Evolutionary conservation across 2,888 invertebrate genomes (phyloP), one percentile per base, ranked within the genome.

Genomic region (Eristalis tenax): DNA sequence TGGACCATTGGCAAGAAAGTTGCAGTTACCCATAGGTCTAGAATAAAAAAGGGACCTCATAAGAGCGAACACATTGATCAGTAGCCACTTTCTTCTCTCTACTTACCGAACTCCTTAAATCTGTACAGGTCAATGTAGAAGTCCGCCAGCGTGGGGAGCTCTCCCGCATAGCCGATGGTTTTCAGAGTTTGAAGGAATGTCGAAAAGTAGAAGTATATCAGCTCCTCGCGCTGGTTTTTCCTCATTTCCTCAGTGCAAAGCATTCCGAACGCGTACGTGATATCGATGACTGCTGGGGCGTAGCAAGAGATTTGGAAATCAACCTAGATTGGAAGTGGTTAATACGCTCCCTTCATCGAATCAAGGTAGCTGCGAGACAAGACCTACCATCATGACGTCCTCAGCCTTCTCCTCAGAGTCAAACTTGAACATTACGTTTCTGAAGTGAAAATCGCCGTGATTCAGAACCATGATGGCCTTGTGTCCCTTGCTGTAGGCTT

Each of bases 361-460:
- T 23, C 18, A 13, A n/a, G 43, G 3, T 6, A 4, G 3, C 22
- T 6, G 18, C 22, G 38, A 13, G 3, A 22, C 2, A 2, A 6
- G 38, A 32, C 82, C 57, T 32, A 85, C 85, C n/a, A 82, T 11
- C 43, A 82, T 38, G 11, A 82, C 73, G 38, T 85, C 85, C 11
- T 82, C 64, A 15, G 32, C 32, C n/a, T 59, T 74, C 26, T 50
- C 28, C 4, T 64, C 4, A 2, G 26, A 13, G 15, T 77, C 59
- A 13, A 40, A 22, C 26, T 70, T 82, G 8, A 86, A 82, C 86
- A 86, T 82, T 0, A 78, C 28, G 43, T 86, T 86, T 50, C 43
- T 74, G 10, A 26, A 18, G 26, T 86, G 77, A 40, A 86, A 70
- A 18, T 86, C 82, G 6, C 82, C 82, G 74, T 86, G 86, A 61